Evolutionary conservation across 1,140 invertebrate species (phyloP).

Genomic region (Caenorhabditis inopinata): DNA sequence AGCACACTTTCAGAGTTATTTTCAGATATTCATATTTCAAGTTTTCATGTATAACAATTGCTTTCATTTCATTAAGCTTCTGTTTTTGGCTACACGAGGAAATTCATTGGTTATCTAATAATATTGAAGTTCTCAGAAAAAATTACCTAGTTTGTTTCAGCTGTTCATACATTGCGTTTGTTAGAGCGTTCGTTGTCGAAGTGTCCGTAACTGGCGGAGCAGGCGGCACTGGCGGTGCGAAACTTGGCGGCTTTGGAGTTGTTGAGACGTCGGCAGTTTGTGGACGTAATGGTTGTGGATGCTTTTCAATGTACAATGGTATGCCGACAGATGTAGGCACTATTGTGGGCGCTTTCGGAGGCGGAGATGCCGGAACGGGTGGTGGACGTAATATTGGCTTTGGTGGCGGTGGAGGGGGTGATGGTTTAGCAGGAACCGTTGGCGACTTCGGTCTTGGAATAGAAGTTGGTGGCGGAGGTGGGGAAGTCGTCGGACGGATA

Average conservation of each 20-base stretch:
- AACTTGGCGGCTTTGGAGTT: conserved; percentile 23
- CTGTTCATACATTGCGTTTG: conserved; percentile 22
- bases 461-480: neutral
- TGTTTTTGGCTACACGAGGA: no score
- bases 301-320: conserved; percentile 16
- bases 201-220: conserved; percentile 8
- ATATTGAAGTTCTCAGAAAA: neutral
- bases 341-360: neutral
- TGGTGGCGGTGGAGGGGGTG: neutral
- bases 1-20: no score
- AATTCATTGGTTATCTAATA: no score
- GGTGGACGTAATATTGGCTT: conserved; percentile 5
- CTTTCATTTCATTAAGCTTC: no score
- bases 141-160: neutral
- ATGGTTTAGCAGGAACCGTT: neutral
- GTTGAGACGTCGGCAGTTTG: neutral
- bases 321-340: conserved; percentile 7
- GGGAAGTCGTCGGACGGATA: neutral
- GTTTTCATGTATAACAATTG: no score
- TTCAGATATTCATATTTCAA: no score
- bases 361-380: conserved; percentile 25
- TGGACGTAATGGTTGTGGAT: conserved; percentile 5
- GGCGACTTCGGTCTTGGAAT: no score
- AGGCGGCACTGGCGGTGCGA: conserved; percentile 22
- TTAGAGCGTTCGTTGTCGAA: conserved; percentile 25